Evolutionary conservation across 37 sponge, comb jelly and placozoan genomes (phyloP), one percentile per base, ranked within the genome.

Genomic region (Agelas oroides): DNA sequence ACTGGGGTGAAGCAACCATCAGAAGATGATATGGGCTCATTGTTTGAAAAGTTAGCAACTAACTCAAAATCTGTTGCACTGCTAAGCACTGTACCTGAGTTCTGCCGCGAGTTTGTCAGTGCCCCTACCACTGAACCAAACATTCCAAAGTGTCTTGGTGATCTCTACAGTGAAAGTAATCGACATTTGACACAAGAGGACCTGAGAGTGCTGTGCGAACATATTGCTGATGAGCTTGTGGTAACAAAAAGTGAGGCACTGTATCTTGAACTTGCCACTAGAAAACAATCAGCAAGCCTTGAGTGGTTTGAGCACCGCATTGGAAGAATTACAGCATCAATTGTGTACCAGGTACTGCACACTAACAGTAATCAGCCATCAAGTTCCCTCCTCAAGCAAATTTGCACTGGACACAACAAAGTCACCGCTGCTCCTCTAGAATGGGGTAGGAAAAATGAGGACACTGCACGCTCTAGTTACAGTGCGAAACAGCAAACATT

Each of bases 371-470:
- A n/a, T n/a, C n/a, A n/a, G n/a, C 79, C 79, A 64, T 65, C 79
- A 65, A 52, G 25, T 21, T 81, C 71, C 53, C 59, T 70, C 16
- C 36, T 70, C n/a, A 24, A 33, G 37, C 62, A 53, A 68, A 68
- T 70, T 1, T n/a, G n/a, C n/a, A n/a, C 23, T 68, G 60, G 23
- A 68, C 27, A 59, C 61, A 5, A 56, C 70, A 59, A 33, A 53
- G 82, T 69, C 27, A 27, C 70, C 31, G 30, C 71, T 53, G 71
- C 68, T 57, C 71, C 86, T 66, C 11, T 77, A 19, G n/a, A 55
- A 37, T 86, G 71, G 78, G 78, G 78, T 14, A 69, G 67, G 13
- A 8, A 24, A 28, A 68, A 77, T 68, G 78, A 77, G 57, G 61
- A 46, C 8, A 56, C 14, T 32, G 78, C 78, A 57, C 58, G 52